Conservation (phyloP, 1,140 invertebrate species). For the Bombus difficillimus region DNA sequence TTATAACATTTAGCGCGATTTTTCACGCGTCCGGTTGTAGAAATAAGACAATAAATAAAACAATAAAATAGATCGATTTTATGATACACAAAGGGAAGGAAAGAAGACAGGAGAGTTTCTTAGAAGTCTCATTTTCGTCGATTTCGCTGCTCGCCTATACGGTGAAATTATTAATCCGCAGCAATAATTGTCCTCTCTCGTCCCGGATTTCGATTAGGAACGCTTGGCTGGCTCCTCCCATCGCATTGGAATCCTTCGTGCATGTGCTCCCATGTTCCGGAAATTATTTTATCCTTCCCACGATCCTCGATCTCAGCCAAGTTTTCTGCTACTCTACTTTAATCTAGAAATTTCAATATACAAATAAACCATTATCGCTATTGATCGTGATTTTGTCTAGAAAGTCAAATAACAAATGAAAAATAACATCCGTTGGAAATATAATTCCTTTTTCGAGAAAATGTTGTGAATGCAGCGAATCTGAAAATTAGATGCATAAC, state of each 20-base stretch:
- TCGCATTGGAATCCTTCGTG: neutral
- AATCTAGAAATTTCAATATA: neutral
- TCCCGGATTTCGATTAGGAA: conserved; percentile 9
- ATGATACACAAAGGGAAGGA: neutral
- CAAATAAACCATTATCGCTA: neutral
- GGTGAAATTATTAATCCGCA: neutral
- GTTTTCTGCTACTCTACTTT: neutral
- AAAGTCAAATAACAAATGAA: neutral
- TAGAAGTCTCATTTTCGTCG: neutral
- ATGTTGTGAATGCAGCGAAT: neutral
- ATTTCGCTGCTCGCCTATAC: neutral
- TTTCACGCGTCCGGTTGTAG: too few relatives aligned
- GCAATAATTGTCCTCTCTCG: neutral
- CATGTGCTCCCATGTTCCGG: neutral
- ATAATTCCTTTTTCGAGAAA: neutral
- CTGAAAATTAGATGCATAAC: too few relatives aligned
- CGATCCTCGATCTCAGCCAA: neutral
- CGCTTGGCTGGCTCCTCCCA: neutral
- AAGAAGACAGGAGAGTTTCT: neutral
- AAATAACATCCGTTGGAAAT: too few relatives aligned
- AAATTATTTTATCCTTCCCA: neutral
- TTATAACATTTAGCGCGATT: too few relatives aligned
- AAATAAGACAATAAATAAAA: too few relatives aligned
- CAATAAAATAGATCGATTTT: too few relatives aligned
- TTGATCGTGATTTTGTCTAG: too few relatives aligned